Evolutionary conservation across 2,888 invertebrate genomes (phyloP).

Genomic region (Diarsia dahlii): DNA sequence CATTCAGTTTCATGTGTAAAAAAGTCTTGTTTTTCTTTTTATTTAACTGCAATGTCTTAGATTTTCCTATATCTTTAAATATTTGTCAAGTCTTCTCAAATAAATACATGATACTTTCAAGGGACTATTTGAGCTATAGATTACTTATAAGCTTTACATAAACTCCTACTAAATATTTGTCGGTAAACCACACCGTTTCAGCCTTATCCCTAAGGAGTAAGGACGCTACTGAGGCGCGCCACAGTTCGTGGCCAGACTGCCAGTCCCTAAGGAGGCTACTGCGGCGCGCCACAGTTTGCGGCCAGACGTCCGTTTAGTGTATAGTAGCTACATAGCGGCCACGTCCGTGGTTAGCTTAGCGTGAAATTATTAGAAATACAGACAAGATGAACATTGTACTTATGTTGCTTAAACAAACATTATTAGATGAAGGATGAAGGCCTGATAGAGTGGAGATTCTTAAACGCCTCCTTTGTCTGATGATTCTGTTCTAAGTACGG

Average conservation of each 20-base stretch:
- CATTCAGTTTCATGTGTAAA: background rate
- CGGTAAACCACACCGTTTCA: slow-evolving; percentile 6
- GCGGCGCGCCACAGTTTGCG: slow-evolving; percentile 18
- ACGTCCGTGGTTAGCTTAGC: background rate
- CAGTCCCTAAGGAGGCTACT: background rate
- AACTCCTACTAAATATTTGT: background rate
- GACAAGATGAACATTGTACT: background rate
- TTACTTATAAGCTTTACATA: background rate
- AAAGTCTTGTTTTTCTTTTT: background rate
- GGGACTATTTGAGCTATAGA: background rate
- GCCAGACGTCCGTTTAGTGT: background rate
- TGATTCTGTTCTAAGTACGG: background rate
- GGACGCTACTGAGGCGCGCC: background rate
- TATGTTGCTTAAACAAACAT: background rate
- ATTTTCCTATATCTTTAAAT: background rate
- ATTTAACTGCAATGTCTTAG: background rate
- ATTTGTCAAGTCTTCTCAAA: background rate
- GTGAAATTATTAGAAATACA: background rate
- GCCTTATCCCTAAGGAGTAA: background rate
- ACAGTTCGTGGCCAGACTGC: slow-evolving; percentile 4
- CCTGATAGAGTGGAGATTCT: background rate
- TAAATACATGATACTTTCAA: background rate
- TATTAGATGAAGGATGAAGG: background rate
- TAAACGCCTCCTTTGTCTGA: background rate
- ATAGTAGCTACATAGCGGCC: background rate